Conservation (phyloP, 64 coral and sea anemone species). For the Pocillopora verrucosa region DNA sequence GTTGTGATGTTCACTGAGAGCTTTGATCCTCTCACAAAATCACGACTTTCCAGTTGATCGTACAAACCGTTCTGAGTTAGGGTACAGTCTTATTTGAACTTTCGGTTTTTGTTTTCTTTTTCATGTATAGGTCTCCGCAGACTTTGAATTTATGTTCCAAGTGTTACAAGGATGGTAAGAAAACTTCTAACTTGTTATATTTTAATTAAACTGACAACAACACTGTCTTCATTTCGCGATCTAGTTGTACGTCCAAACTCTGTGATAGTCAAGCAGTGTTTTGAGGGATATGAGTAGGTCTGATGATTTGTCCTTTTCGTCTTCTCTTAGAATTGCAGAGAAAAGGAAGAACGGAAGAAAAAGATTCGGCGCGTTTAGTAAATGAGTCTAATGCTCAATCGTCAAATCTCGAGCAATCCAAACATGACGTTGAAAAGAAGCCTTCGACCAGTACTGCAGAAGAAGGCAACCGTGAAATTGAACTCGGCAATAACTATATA, state of each 20-base stretch:
- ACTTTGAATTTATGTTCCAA: conserved; percentile 94
- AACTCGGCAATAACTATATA: conserved; percentile 26
- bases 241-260: too few relatives aligned
- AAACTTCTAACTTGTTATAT: background rate
- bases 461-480: conserved; percentile 13
- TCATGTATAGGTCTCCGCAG: conserved; percentile 71
- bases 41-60: background rate
- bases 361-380: background rate
- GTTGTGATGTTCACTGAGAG: background rate
- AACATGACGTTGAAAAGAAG: background rate
- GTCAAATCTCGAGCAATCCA: background rate
- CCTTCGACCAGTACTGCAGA: background rate
- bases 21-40: background rate
- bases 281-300: too few relatives aligned
- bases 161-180: conserved; percentile 91
- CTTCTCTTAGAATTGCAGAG: conserved; percentile 14
- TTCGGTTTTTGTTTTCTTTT: background rate
- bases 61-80: conserved; percentile 9
- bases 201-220: background rate
- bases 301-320: background rate
- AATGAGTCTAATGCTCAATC: background rate
- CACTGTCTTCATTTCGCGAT: background rate
- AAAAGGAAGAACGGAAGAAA: background rate
- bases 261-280: too few relatives aligned
- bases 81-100: background rate